phyloP scores from a whole-genome alignment of 2,888 invertebrate genomes.

The Coleophora deauratella region DNA sequence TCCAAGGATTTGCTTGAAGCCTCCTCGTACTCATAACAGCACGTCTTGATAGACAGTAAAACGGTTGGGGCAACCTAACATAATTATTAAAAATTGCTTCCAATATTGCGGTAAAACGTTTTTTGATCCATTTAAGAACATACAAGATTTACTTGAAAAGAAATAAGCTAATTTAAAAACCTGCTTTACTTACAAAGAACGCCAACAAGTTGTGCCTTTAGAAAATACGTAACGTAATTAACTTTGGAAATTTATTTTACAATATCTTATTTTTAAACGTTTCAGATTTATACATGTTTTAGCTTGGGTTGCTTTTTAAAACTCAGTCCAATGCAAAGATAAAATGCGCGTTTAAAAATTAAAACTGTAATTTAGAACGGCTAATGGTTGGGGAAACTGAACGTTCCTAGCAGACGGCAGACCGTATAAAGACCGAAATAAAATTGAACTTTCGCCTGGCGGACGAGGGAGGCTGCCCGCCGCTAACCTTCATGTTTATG shows the following conservation, averaged over 20 bases:
- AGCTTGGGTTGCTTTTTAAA: not conserved
- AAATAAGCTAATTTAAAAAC: not conserved
- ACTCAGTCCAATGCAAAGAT: too few relatives aligned
- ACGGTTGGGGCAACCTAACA: constrained; percentile 28
- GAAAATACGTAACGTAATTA: not conserved
- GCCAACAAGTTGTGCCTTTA: too few relatives aligned
- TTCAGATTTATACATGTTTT: constrained; percentile 10
- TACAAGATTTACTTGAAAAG: constrained; percentile 1
- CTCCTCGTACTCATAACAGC: constrained; percentile 58
- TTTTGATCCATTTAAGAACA: constrained; percentile 27
- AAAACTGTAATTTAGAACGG: constrained; percentile 45
- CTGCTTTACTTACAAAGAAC: not conserved
- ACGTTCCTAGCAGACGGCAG: constrained; percentile 33
- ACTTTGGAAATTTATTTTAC: constrained; percentile 4
- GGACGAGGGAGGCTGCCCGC: constrained; percentile 16
- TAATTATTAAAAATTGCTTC: constrained; percentile 72
- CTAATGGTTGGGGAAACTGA: constrained; percentile 47
- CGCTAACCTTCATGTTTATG: constrained; percentile 60
- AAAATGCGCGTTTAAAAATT: constrained; percentile 36
- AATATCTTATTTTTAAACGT: constrained; percentile 14
- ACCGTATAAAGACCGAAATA: constrained; percentile 32
- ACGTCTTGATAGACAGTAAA: constrained; percentile 32
- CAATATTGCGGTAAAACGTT: constrained; percentile 45
- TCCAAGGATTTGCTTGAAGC: constrained; percentile 50
- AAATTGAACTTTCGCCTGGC: constrained; percentile 44